Evolutionary conservation across 92 coral and sea anemone genomes (phyloP), one percentile per base, ranked within the genome.

Genomic region (Umimayanthus chanpuru): DNA sequence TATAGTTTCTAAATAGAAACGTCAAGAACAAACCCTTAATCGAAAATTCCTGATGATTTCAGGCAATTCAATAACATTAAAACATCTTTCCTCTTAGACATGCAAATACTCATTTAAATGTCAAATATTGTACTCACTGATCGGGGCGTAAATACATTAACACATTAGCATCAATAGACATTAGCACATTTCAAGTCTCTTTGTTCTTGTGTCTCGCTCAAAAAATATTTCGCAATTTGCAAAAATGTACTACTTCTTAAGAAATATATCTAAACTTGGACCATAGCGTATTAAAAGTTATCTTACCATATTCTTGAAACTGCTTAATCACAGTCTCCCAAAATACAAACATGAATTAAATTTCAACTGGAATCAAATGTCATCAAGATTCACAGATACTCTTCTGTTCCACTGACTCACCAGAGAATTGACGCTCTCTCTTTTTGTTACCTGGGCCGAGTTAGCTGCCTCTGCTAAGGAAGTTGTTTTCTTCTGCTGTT

Each of bases 401-500:
- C 87, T 65, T 11, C 43, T 83, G 87, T 83, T 83, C 87, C 87
- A 83, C n/a, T 83, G 87, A 28, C 55, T 70, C 25, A 83, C 87
- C 26, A 83, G 87, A 15, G 87, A 83, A 23, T 83, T 83, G 4
- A 83, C 87, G 7, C 78, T 83, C 67, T 70, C 87, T 30, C 87
- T 25, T 32, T 70, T 83, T 4, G 40, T 20, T 50, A 71, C 87
- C 43, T 70, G 78, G 1, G 41, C 30, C n/a, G 78, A 18, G 14
- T 20, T 30, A 18, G 38, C 61, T 16, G 6, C 77, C 25, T 83
- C 77, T 0, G 38, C 64, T 7, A 6, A 70, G 6, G 78, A 21
- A 20, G n/a, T 36, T 71, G 18, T 73, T 29, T 15, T 18, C 15
- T 41, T 20, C 14, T 47, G 67, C 65, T 70, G 30, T 18, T 44